Base-by-base conservation (phyloP, 2,113 vertebrate genomes). In the Irena cyanogastra region DNA sequence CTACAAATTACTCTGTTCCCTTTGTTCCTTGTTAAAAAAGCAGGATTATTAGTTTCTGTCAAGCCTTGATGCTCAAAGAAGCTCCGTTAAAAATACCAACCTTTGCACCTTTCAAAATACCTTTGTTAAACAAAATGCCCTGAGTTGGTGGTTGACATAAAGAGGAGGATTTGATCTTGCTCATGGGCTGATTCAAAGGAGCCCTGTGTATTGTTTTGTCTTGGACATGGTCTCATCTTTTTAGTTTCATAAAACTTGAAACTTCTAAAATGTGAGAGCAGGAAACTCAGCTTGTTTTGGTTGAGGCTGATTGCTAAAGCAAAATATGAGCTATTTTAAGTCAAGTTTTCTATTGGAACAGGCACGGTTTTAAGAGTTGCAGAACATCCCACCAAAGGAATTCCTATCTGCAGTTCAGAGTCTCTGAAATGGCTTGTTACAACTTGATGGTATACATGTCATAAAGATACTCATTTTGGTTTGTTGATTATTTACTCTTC, bases 381-480 rank as follows among this genome's bases (percentile, higher is more conserved):
- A 84, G 71, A 72, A 90, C 84, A 90, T 93, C 91, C 84, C 90
- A 85, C 77, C 63, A 59, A 61, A 93, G 47, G 42, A 90, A 63
- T 86, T 89, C 45, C 50, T 17, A 4, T 35, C 49, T 0, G 4
- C 87, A 85, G 59, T 70, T 82, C 75, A 63, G 87, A 87, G 63
- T 85, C 92, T 88, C 87, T 97, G 93, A 95, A 96, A 94, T 96
- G 93, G 79, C 72, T 69, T 88, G 79, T 88, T 78, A 44, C 56
- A 81, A 44, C 76, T 54, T 75, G 44, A 50, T 3, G 16, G 59
- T 88, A 10, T 44, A 52, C 22, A 28, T 77, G 54, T 79, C 61
- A 49, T 71, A 65, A 95, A 95, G 94, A 95, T 92, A 95, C 94
- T 97, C 89, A 83, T 95, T 97, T 93, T 94, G 33, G 22, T 90